A percentile compares a stretch with the other conserved stretches of the same genome.
Evolutionary conservation across 2,797 vertebrate genomes (phyloP).

Genomic region (Choloepus didactylus): DNA sequence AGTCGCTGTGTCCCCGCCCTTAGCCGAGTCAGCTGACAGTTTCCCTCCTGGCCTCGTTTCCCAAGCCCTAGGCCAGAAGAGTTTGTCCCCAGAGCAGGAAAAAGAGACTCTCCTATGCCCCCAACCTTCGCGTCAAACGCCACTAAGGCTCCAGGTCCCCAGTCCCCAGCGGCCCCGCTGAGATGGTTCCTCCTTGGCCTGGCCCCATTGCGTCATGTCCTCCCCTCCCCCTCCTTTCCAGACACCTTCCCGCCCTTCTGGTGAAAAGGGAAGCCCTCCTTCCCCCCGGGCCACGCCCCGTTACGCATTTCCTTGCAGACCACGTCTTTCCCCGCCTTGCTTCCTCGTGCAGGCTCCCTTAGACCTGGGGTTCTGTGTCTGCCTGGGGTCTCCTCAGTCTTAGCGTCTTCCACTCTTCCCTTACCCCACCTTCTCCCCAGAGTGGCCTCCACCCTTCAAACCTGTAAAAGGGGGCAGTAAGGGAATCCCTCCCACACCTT

Average conservation of each 20-base stretch:
- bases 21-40: neutral
- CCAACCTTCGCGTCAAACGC: neutral
- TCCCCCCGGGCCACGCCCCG: constrained; percentile 47
- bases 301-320: constrained; percentile 42
- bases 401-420: neutral
- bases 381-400: neutral
- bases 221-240: neutral
- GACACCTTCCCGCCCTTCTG: neutral
- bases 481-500: neutral
- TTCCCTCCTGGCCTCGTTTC: neutral
- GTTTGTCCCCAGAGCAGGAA: neutral
- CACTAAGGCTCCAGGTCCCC: neutral
- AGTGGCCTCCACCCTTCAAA: neutral
- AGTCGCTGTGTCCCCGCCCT: neutral
- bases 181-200: too few relatives aligned
- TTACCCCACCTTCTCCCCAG: neutral
- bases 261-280: constrained; percentile 78
- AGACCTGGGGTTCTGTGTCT: neutral
- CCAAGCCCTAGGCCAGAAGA: neutral
- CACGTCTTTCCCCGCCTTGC: constrained; percentile 59
- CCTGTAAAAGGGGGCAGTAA: neutral
- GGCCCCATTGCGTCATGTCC: neutral
- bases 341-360: neutral
- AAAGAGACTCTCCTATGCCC: neutral
- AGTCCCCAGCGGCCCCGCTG: neutral